phyloP scores from a whole-genome alignment of 1,140 invertebrate genomes.

The Cydia amplana region DNA sequence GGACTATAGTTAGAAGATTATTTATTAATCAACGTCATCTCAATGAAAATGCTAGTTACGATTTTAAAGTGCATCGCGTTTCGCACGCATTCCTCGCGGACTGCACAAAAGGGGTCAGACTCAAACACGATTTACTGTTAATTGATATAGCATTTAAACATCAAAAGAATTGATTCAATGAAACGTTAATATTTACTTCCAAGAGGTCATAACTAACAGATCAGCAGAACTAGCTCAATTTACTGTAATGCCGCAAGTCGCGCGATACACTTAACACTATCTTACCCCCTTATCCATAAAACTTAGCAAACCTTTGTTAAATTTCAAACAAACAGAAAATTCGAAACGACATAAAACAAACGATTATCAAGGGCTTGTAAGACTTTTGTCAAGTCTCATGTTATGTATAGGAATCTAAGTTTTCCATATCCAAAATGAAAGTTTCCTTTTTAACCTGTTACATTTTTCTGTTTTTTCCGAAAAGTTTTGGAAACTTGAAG shows the following conservation, averaged over 20 bases:
- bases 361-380: too few relatives aligned
- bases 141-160: slow-evolving; percentile 44
- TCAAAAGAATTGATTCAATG: slow-evolving; percentile 4
- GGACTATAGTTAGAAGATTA: not conserved
- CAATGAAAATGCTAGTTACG: slow-evolving; percentile 38
- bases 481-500: too few relatives aligned
- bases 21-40: slow-evolving; percentile 1
- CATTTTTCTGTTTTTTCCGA: too few relatives aligned
- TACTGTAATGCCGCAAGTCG: not conserved
- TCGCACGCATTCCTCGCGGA: slow-evolving; percentile 50
- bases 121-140: slow-evolving; percentile 42
- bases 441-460: too few relatives aligned
- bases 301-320: too few relatives aligned
- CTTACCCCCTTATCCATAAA: too few relatives aligned
- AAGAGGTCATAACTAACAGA: not conserved
- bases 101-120: slow-evolving; percentile 53
- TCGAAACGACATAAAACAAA: too few relatives aligned
- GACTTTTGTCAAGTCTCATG: too few relatives aligned
- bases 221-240: not conserved
- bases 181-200: slow-evolving; percentile 5
- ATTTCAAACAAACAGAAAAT: too few relatives aligned
- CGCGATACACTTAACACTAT: too few relatives aligned
- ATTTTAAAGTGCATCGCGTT: slow-evolving; percentile 58
- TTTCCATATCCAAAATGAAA: too few relatives aligned
- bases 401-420: too few relatives aligned